Percentiles rank a stretch among this genome's conserved stretches.
phyloP scores from a whole-genome alignment of 2,113 vertebrate genomes.

The Shinisaurus crocodilurus region DNA sequence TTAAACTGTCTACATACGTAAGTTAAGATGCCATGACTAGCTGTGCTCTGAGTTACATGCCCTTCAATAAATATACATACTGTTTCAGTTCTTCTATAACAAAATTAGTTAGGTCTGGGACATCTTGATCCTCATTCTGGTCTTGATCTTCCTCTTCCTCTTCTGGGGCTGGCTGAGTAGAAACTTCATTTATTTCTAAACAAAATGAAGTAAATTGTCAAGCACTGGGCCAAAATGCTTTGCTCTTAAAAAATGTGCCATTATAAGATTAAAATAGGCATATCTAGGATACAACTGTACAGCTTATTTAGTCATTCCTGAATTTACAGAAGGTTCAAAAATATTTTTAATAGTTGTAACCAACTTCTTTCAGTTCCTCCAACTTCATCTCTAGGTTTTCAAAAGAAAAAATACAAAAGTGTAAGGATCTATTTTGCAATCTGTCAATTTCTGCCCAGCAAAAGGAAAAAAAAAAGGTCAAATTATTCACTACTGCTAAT shows the following conservation, averaged over 20 bases:
- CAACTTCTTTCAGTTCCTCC: background rate
- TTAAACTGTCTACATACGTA: background rate
- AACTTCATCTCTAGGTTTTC: slow-evolving; percentile 14
- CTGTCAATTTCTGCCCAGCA: background rate
- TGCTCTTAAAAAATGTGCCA: background rate
- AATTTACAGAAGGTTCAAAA: background rate
- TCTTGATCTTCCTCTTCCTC: slow-evolving; percentile 88
- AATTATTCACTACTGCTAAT: background rate
- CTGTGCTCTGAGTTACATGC: background rate
- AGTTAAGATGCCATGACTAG: accelerated
- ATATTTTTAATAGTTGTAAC: background rate
- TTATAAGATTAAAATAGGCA: background rate
- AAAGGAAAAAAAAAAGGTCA: too few relatives aligned
- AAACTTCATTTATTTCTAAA: slow-evolving; percentile 77
- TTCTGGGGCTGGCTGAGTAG: slow-evolving; percentile 65
- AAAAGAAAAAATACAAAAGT: slow-evolving; percentile 20
- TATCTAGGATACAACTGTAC: background rate
- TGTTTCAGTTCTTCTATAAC: slow-evolving; percentile 90
- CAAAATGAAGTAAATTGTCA: background rate
- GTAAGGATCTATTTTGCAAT: too few relatives aligned
- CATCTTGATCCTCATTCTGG: slow-evolving; percentile 85
- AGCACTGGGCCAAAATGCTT: background rate
- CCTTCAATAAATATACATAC: slow-evolving; percentile 78
- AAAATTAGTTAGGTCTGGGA: slow-evolving; percentile 95
- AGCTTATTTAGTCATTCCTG: background rate